phyloP scores from a whole-genome alignment of 2,113 vertebrate species.

The Dendropsophus ebraccatus region DNA sequence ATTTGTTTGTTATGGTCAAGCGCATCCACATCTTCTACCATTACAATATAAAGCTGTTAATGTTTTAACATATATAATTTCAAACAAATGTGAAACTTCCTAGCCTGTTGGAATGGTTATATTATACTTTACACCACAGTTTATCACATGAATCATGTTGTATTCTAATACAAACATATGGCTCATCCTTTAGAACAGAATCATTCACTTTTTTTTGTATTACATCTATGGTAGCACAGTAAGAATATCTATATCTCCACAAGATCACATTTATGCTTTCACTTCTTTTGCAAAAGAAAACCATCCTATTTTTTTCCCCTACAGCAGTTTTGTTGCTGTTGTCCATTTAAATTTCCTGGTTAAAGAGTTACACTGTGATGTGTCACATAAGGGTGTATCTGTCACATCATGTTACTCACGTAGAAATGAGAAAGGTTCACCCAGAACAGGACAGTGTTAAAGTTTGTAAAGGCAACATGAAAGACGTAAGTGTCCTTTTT shows the following conservation, averaged over 20 bases:
- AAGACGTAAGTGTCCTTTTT: constrained; percentile 36
- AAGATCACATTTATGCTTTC: constrained; percentile 45
- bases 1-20: no score
- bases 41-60: background rate
- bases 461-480: constrained; percentile 60
- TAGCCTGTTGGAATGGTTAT: background rate
- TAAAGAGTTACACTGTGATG: constrained; percentile 57
- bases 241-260: background rate
- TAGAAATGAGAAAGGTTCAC: constrained; percentile 64
- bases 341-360: constrained; percentile 65
- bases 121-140: background rate
- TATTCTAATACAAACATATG: background rate
- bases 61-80: background rate
- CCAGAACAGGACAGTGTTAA: constrained; percentile 60
- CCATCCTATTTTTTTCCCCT: constrained; percentile 14
- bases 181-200: background rate
- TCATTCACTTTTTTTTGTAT: background rate
- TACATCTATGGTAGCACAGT: background rate
- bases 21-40: no score
- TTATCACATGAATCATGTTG: background rate
- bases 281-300: constrained; percentile 2
- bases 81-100: background rate
- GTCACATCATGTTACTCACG: constrained; percentile 59
- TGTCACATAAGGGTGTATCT: constrained; percentile 65
- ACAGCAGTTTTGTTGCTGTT: constrained; percentile 56